Evolutionary conservation across 1,140 invertebrate genomes (phyloP), one percentile per base, ranked within the genome.

Genomic region (Apocrypta bakeri): DNA sequence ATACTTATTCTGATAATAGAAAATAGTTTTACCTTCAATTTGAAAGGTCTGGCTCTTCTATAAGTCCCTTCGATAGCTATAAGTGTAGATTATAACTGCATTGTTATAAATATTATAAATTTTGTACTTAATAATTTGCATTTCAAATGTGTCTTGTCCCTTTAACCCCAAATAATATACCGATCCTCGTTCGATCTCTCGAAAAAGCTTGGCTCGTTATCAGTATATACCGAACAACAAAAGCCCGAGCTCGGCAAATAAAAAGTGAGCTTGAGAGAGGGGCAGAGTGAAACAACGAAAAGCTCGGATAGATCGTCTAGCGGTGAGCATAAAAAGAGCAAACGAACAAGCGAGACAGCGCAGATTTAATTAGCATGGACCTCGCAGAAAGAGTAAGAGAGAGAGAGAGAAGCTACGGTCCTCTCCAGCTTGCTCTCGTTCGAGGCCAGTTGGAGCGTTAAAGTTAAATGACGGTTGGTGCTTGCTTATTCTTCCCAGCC

Each of bases 401-500:
- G 14, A 29, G 83, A 85, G 33, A 37, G 88, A 56, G 48, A 6
- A 56, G 48, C 48, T 1, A 84, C 87, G 87, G 86, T 88, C 88
- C 90, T 83, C 76, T 90, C 87, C 88, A 91, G 89, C 66, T 61
- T 24, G 33, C 7, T 25, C 29, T 63, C 63, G 86, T 87, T 84
- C 85, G 86, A 84, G 88, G 89, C 87, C 89, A 92, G 90, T 90
- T 92, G 90, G 87, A 92, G 91, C 91, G 91, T 92, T 92, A 92
- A 92, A 92, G 91, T 92, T 92, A 92, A 92, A 92, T 92, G 91
- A 92, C 89, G 91, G 91, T 91, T 92, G 90, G 89, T 89, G 90
- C 90, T 89, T 92, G 90, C 90, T 92, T 91, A 92, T 92, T 92
- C 91, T 92, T 92, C 91, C 88, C 90, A 86, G 83, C 90, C 92